Evolutionary conservation across 2,113 vertebrate genomes (phyloP), one percentile per base, ranked within the genome.

Genomic region (Delphinapterus leucas): DNA sequence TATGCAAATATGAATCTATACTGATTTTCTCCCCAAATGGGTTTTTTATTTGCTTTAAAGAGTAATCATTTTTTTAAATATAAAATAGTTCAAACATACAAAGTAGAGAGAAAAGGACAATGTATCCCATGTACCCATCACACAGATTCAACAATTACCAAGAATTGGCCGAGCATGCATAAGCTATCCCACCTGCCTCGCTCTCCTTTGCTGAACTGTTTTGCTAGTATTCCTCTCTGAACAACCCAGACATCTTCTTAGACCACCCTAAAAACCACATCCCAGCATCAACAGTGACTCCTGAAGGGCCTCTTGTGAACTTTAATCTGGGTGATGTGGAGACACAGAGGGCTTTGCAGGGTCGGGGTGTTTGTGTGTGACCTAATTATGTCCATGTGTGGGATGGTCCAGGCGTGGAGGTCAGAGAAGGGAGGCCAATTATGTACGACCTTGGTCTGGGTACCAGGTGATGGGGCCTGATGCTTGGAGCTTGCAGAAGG

Each of bases 21-120:
- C 3, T 36, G 73, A 53, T 70, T 61, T 82, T 74, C 63, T 44
- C n/a, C 65, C 68, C 21, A 60, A 20, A 60, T 26, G 25, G 44
- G 13, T 6, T 67, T 85, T 96, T 60, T 21, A 26, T 79, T 70
- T 92, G 44, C 67, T 95, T 90, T 95, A 26, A 95, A 79, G 71
- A 79, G 12, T 31, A 31, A 60, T 87, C 11, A 70, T 79, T 82
- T 89, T 85, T 47, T 53, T 6, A 53, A 73, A 60, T 33, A 49
- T 28, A 68, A 36, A 71, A 47, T 41, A 67, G 31, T 88, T 76
- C 71, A 94, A 82, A 90, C 47, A 63, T 33, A 71, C 33, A 41
- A 47, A 92, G 18, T 44, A 44, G 49, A 92, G 77, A 58, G 49
- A 61, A n/a, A 65, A 76, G 67, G 31, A 63, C 53, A 15, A 18